Percentiles rank a stretch among this genome's conserved stretches.
phyloP scores from a whole-genome alignment of 2,888 invertebrate species.

The Vannuccia rotundouncinata region DNA sequence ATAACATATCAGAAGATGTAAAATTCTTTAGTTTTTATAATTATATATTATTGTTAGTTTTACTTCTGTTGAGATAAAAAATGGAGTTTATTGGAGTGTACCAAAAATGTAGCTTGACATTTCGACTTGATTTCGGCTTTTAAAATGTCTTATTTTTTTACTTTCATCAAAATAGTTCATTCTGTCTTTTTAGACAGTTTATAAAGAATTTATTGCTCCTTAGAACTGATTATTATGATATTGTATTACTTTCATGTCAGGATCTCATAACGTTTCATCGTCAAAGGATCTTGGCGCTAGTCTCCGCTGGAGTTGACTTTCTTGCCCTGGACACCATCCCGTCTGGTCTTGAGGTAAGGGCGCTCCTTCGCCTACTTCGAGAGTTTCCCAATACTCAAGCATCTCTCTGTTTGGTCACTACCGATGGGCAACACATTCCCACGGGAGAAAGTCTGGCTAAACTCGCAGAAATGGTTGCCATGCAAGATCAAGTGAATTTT shows the following conservation, averaged over 20 bases:
- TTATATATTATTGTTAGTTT: not conserved
- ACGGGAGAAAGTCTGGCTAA: not conserved
- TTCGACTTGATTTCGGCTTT: too few species aligned
- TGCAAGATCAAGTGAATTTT: not conserved
- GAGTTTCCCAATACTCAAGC: not conserved
- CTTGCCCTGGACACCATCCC: conserved; percentile 87
- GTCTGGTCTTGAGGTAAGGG: conserved; percentile 72
- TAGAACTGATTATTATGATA: too few species aligned
- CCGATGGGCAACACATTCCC: not conserved
- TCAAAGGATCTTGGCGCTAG: conserved; percentile 69
- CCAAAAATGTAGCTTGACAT: too few species aligned
- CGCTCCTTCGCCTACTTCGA: conserved; percentile 65
- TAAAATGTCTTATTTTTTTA: too few species aligned
- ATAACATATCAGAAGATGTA: conserved; percentile 43
- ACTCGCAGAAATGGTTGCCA: not conserved
- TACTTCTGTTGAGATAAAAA: too few species aligned
- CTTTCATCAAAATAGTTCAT: too few species aligned
- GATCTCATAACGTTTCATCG: conserved; percentile 76
- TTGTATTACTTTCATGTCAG: conserved; percentile 41
- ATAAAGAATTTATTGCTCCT: too few species aligned
- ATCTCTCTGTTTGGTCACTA: not conserved
- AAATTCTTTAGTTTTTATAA: not conserved
- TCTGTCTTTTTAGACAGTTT: too few species aligned
- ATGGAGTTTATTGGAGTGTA: too few species aligned
- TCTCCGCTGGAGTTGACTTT: conserved; percentile 74